These are phyloP conservation scores for Bombylius major DNA, from an alignment of 2,888 invertebrate genomes.

Conservation along the genomic window DNA sequence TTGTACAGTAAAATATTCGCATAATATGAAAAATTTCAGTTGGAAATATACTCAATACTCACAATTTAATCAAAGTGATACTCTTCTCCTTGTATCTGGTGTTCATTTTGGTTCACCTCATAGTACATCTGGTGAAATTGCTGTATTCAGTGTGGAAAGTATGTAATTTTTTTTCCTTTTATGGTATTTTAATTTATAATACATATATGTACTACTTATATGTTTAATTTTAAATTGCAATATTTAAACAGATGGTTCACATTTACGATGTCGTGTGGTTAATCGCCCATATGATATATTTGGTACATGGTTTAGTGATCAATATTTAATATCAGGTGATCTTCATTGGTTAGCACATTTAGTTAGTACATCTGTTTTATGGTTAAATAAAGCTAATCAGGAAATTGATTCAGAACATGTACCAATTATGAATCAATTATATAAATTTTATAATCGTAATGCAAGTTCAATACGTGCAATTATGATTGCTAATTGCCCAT, in stretches of 20 bases:
- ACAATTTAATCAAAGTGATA: conserved; percentile 71
- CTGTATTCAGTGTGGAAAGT: conserved; percentile 67
- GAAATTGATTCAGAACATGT: conserved; percentile 66
- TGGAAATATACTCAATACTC: conserved; percentile 84
- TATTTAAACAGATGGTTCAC: conserved; percentile 44
- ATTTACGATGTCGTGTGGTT: conserved; percentile 57
- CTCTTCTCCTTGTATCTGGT: conserved; percentile 67
- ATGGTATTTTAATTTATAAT: neutral
- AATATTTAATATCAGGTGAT: conserved; percentile 66
- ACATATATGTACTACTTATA: no score
- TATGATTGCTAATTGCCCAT: conserved; percentile 58
- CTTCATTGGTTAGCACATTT: conserved; percentile 67
- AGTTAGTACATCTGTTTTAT: conserved; percentile 59
- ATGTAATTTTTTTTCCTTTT: conserved; percentile 16
- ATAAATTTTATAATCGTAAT: conserved; percentile 64
- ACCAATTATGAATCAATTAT: conserved; percentile 60
- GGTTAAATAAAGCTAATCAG: conserved; percentile 73
- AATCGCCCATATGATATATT: conserved; percentile 81
- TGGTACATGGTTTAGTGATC: conserved; percentile 79
- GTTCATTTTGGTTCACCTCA: conserved; percentile 63
- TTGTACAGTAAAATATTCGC: conserved; percentile 50
- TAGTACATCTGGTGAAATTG: conserved; percentile 75
- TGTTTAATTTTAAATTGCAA: neutral
- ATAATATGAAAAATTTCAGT: conserved; percentile 65
- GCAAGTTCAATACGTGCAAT: conserved; percentile 67